Percentiles rank a stretch among this genome's conserved stretches.
phyloP scores from a whole-genome alignment of 1,140 invertebrate genomes.

The Meloidogyne hapla region DNA sequence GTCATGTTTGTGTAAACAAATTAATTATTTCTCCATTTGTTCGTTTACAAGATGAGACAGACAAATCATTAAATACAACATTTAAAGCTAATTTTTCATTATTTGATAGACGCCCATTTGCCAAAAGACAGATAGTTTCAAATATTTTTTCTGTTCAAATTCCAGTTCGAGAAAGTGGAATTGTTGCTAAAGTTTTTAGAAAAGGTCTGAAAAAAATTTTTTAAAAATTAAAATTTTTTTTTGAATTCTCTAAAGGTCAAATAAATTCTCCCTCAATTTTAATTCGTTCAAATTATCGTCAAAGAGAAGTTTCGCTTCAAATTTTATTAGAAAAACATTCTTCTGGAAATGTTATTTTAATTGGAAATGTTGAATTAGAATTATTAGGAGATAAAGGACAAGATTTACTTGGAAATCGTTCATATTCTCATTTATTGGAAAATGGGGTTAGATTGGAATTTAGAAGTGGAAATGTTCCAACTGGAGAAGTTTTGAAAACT shows the following conservation, averaged over 20 bases:
- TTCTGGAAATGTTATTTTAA: slow-evolving; percentile 12
- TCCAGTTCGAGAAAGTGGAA: slow-evolving; percentile 10
- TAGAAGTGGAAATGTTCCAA: slow-evolving; percentile 26
- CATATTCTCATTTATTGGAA: slow-evolving; percentile 31
- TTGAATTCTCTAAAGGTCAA: neutral
- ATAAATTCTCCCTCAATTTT: slow-evolving; percentile 28
- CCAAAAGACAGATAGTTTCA: slow-evolving; percentile 33
- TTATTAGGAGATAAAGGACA: slow-evolving; percentile 30
- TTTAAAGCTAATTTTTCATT: slow-evolving; percentile 19
- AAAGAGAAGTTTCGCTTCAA: slow-evolving; percentile 36
- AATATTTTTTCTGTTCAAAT: slow-evolving; percentile 28
- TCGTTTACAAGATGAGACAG: neutral
- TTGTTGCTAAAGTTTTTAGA: neutral
- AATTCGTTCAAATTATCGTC: slow-evolving; percentile 41
- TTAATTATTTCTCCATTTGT: slow-evolving; percentile 16
- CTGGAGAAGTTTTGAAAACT: slow-evolving; percentile 8
- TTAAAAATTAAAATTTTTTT: neutral
- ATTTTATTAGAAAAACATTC: slow-evolving; percentile 21
- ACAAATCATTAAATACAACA: neutral
- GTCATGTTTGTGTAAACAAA: slow-evolving; percentile 20
- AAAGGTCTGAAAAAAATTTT: neutral
- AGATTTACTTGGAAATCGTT: slow-evolving; percentile 20
- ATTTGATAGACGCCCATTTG: slow-evolving; percentile 31
- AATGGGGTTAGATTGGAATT: slow-evolving; percentile 30
- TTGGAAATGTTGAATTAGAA: slow-evolving; percentile 31